Conservation (phyloP, 2,797 vertebrate species). For the Sebastes dallii region DNA sequence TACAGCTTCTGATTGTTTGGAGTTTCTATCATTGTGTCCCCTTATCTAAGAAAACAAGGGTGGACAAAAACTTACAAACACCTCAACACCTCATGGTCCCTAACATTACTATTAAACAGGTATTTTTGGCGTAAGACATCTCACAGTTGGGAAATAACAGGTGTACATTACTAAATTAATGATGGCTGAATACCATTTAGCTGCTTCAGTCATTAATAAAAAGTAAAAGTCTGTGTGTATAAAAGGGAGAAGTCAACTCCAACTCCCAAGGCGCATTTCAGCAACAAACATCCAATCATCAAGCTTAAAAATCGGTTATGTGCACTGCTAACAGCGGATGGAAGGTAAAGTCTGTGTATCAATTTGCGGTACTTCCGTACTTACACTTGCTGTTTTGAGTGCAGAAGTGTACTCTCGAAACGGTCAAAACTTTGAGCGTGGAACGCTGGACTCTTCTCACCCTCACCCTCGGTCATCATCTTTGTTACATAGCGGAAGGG, state of each 20-base stretch:
- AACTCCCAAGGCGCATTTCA: background rate
- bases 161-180: background rate
- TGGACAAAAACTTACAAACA: background rate
- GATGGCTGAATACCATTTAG: background rate
- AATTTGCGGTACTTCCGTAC: too few species aligned
- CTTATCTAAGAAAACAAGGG: background rate
- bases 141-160: background rate
- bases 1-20: too few species aligned
- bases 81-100: background rate
- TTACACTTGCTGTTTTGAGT: too few species aligned
- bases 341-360: background rate
- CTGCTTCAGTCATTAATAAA: background rate
- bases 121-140: background rate
- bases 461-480: fast-evolving
- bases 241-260: background rate
- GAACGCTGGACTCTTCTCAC: too few species aligned
- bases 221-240: background rate
- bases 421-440: too few species aligned
- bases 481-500: too few species aligned
- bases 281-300: background rate
- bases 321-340: fast-evolving
- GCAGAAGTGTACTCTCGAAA: too few species aligned
- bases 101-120: background rate
- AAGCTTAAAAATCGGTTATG: background rate
- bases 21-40: background rate